Conservation (phyloP, 2,888 invertebrate species). For the Urechis unicinctus region DNA sequence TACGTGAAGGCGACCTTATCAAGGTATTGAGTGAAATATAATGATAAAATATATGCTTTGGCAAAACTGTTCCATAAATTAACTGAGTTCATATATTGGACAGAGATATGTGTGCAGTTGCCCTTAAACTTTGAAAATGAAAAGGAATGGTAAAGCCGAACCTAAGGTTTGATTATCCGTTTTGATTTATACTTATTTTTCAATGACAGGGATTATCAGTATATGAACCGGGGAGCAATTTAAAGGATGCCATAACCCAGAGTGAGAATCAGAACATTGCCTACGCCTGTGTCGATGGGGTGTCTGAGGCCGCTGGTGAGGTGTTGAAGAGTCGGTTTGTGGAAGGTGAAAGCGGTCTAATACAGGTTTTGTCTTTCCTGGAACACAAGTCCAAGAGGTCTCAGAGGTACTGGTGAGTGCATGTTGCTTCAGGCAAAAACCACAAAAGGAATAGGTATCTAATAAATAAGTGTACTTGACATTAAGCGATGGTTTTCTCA, state of each 20-base stretch:
- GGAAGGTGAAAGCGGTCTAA: constrained; percentile 11
- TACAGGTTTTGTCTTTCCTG: constrained; percentile 9
- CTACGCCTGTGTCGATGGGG: constrained; percentile 14
- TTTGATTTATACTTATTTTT: not conserved
- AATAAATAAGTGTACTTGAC: too few species aligned
- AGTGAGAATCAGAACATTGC: constrained; percentile 6
- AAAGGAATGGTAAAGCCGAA: too few species aligned
- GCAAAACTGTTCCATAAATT: not conserved
- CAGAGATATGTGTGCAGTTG: too few species aligned
- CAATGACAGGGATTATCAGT: constrained; percentile 3
- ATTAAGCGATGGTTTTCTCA: too few species aligned
- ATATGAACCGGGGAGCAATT: constrained; percentile 7
- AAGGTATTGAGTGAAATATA: too few species aligned
- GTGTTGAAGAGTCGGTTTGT: constrained; percentile 11
- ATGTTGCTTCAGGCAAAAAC: too few species aligned
- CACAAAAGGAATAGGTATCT: too few species aligned
- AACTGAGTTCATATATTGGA: too few species aligned
- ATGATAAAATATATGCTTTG: too few species aligned
- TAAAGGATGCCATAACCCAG: constrained; percentile 7
- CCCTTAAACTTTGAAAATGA: too few species aligned
- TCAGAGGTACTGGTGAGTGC: constrained; percentile 17
- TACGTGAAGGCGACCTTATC: not conserved
- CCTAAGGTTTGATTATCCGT: too few species aligned
- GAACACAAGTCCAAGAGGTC: constrained; percentile 18
- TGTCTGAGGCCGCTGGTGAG: constrained; percentile 5